A percentile compares a stretch with the other conserved stretches of the same genome.
Conservation (phyloP, 2,113 vertebrate genomes). For the Crypturellus undulatus region DNA sequence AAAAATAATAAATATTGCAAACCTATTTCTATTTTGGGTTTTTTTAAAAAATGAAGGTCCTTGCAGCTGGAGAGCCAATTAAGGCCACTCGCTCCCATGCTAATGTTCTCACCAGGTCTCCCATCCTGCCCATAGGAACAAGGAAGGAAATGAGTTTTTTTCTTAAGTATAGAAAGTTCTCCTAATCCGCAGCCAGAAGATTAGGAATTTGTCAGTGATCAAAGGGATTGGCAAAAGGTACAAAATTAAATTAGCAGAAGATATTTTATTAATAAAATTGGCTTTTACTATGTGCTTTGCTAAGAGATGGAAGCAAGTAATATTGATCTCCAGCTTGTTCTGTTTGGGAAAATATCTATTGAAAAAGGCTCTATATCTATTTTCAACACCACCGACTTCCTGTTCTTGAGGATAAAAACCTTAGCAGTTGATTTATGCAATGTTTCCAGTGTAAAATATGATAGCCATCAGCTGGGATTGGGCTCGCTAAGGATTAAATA, state of each 20-base stretch:
- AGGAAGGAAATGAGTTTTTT: not conserved
- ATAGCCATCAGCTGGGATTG: not conserved
- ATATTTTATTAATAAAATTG: not conserved
- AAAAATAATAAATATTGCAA: no score
- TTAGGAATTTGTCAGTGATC: not conserved
- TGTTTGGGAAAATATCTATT: not conserved
- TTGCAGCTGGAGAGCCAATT: no score
- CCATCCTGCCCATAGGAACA: rapidly evolving
- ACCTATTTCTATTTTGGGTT: no score
- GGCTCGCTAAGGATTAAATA: not conserved
- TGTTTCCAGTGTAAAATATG: not conserved
- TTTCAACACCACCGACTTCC: not conserved
- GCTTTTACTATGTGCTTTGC: not conserved
- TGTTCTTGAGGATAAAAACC: not conserved
- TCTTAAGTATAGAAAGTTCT: not conserved
- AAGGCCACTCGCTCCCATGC: rapidly evolving
- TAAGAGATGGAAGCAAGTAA: not conserved
- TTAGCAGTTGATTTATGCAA: not conserved
- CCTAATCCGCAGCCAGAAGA: not conserved
- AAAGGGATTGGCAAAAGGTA: not conserved
- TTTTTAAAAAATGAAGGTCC: no score
- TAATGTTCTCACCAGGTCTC: rapidly evolving
- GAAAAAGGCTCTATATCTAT: not conserved
- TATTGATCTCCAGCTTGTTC: not conserved
- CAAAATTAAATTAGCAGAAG: not conserved